These are phyloP conservation scores for Champsocephalus esox DNA, from an alignment of 2,797 vertebrate genomes.

Conservation along the genomic window DNA sequence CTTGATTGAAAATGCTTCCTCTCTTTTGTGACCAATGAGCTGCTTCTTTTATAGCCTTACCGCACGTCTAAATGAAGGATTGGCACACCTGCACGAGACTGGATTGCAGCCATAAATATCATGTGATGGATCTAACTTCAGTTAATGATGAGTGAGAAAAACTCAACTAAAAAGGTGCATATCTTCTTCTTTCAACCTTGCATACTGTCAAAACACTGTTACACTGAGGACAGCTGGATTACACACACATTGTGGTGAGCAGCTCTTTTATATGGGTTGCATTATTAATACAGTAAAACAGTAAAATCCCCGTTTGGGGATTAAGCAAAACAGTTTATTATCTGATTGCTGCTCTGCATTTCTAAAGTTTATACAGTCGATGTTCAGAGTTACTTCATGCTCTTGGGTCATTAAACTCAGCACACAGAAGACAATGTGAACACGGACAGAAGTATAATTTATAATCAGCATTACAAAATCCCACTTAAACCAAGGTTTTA, in stretches of 20 bases:
- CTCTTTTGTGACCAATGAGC: conserved; percentile 59
- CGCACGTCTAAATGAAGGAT: conserved; percentile 48
- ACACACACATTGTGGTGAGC: conserved; percentile 2
- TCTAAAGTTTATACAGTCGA: conserved; percentile 4
- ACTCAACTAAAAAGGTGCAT: not conserved
- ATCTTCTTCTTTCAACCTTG: not conserved
- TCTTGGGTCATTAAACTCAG: conserved; percentile 34
- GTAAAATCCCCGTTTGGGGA: conserved; percentile 15
- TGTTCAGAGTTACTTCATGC: conserved; percentile 15
- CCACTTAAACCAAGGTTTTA: conserved; percentile 4
- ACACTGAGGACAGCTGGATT: conserved; percentile 19
- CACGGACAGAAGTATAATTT: not conserved
- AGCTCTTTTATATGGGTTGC: conserved; percentile 7
- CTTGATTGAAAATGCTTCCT: conserved; percentile 46
- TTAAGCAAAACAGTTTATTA: conserved; percentile 14
- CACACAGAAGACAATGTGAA: conserved; percentile 13
- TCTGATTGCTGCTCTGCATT: conserved; percentile 20
- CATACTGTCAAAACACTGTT: conserved; percentile 4
- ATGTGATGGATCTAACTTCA: conserved; percentile 48
- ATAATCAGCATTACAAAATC: conserved; percentile 15
- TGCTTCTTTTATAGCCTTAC: conserved; percentile 30
- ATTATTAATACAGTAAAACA: not conserved
- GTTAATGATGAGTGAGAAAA: conserved; percentile 49
- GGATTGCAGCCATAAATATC: conserved; percentile 42
- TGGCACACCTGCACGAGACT: conserved; percentile 33